Evolutionary conservation across 2,113 vertebrate genomes (phyloP), one percentile per base, ranked within the genome.

Genomic region (Ptychochromis oligacanthus): DNA sequence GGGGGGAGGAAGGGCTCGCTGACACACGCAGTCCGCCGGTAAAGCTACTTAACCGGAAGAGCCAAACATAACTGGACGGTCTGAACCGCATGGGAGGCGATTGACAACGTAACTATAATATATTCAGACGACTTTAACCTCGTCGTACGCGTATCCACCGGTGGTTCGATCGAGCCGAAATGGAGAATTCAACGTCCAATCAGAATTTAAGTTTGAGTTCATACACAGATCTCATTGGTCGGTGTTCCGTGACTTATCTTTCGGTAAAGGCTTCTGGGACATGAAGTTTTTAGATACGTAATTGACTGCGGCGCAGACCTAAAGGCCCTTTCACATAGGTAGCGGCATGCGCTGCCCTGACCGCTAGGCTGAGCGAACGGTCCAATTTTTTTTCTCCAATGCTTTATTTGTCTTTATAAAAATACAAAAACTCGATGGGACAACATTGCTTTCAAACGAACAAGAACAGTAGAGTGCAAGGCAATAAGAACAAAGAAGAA

Each of bases 41-140:
- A 61, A 86, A 70, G 59, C 82, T 40, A n/a, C 65, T 85, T 76
- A 93, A 57, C 82, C 77, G 88, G 83, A 93, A 90, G 22, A 90
- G 54, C 34, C 38, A 55, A 58, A 67, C 90, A 91, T 88, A 91
- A 10, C 9, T 15, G 55, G 28, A 22, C 1, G 15, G 34, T 22
- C 20, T 28, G 38, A 88, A 15, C 18, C 54, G 77, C 94, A 93
- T 94, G 24, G 49, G 64, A 11, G 55, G 65, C n/a, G 24, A 26
- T 18, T 18, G 1, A 36, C 1, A 0, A 1, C 1, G 4, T 31
- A 31, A 59, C 34, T 55, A 64, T 78, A 14, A 67, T 34, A 65
- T 13, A 82, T 22, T 57, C 56, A 34, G n/a, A 83, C 15, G 3
- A 38, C 31, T 18, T 5, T 62, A 7, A 46, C 43, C 3, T 40